A percentile compares a stretch with the other conserved stretches of the same genome.
These are phyloP conservation scores for Stylophora pistillata DNA, from an alignment of 64 coral and sea anemone species.

Conservation along the genomic window DNA sequence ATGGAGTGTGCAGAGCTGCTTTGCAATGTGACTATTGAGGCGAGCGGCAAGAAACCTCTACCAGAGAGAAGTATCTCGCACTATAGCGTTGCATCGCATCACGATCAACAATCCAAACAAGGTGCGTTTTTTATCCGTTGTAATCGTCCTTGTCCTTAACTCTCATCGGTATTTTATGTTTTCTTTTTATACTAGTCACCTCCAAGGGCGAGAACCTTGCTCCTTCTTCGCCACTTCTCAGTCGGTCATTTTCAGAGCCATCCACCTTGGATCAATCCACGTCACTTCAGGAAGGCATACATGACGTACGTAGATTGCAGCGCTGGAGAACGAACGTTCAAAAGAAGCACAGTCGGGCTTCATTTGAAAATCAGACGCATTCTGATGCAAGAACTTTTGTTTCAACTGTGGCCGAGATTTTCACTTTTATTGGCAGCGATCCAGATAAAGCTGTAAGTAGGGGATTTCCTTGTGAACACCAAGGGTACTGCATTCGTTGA, in stretches of 20 bases:
- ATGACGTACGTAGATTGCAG: conserved; percentile 77
- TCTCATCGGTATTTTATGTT: background rate
- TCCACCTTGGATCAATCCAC: conserved; percentile 67
- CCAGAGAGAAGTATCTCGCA: conserved; percentile 79
- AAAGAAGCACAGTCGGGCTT: conserved; percentile 44
- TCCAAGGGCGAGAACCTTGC: background rate
- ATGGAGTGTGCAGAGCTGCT: conserved; percentile 76
- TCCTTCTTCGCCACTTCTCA: conserved; percentile 39
- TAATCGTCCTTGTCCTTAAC: background rate
- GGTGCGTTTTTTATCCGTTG: background rate
- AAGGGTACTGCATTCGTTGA: too few relatives aligned
- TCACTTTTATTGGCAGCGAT: conserved; percentile 87
- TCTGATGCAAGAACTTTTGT: conserved; percentile 39
- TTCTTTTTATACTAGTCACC: background rate
- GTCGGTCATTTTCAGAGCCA: conserved; percentile 79
- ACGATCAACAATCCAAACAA: conserved; percentile 7
- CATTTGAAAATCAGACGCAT: conserved; percentile 4
- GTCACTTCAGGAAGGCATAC: conserved; percentile 81
- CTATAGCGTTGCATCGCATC: conserved; percentile 27
- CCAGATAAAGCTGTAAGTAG: conserved; percentile 84
- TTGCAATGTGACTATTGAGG: conserved; percentile 80
- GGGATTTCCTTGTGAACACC: too few relatives aligned
- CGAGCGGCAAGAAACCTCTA: conserved; percentile 14
- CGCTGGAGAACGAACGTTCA: conserved; percentile 89
- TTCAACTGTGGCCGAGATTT: conserved; percentile 86